Evolutionary conservation across 2,888 invertebrate genomes (phyloP).

Genomic region (Athalia cordata): DNA sequence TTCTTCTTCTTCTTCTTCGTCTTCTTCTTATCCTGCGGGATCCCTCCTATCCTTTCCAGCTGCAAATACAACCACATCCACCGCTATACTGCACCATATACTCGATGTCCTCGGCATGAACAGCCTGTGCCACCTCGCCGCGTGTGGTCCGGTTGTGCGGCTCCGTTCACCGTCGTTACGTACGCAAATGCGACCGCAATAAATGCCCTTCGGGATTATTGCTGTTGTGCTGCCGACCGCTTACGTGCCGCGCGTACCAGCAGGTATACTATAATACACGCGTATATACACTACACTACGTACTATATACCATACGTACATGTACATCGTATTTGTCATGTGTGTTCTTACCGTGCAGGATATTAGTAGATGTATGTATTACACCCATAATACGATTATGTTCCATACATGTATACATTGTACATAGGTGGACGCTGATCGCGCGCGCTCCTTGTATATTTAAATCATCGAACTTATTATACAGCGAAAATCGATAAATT

Average conservation of each 20-base stretch:
- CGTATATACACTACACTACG: background rate
- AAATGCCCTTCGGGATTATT: slow-evolving; percentile 52
- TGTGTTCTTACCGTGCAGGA: background rate
- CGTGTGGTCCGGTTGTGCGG: slow-evolving; percentile 24
- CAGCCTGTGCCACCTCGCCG: background rate
- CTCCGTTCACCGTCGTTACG: slow-evolving; percentile 19
- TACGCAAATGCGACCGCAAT: slow-evolving; percentile 56
- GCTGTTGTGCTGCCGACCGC: slow-evolving; percentile 14
- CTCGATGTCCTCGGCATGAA: background rate
- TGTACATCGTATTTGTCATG: background rate
- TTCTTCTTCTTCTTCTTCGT: background rate
- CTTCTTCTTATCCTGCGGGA: slow-evolving; percentile 36
- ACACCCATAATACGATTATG: too few relatives aligned
- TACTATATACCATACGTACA: background rate
- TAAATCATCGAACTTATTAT: too few relatives aligned
- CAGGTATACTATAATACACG: background rate
- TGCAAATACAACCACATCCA: background rate
- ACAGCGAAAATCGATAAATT: too few relatives aligned
- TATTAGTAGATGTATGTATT: too few relatives aligned
- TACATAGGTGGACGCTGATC: too few relatives aligned
- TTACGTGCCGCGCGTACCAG: slow-evolving; percentile 16
- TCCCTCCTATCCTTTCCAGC: background rate
- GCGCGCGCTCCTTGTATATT: too few relatives aligned
- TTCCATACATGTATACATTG: too few relatives aligned
- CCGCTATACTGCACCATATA: background rate